A percentile compares a stretch with the other conserved stretches of the same genome.
phyloP scores from a whole-genome alignment of 2,888 invertebrate species.

The Aleiodes testaceus region DNA sequence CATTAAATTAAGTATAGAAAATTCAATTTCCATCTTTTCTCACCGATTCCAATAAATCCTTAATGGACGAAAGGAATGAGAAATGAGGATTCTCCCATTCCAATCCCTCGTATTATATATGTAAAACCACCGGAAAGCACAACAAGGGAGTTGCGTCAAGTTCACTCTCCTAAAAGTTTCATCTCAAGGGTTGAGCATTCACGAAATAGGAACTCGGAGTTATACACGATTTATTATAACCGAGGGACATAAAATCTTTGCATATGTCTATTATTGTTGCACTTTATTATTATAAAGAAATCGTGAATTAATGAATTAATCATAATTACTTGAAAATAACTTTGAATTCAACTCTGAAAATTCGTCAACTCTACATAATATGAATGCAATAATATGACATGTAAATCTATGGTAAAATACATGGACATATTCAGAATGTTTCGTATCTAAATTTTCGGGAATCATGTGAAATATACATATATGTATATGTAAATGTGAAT shows the following conservation, averaged over 20 bases:
- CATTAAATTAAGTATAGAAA: too few relatives aligned
- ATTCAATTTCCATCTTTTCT: too few relatives aligned
- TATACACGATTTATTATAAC: conserved; percentile 49
- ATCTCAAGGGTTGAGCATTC: conserved; percentile 47
- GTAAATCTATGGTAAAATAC: conserved; percentile 23
- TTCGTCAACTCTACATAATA: conserved; percentile 10
- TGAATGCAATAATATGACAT: conserved; percentile 16
- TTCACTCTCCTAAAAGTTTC: conserved; percentile 53
- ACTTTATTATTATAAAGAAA: too few relatives aligned
- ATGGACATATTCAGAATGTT: neutral
- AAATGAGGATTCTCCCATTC: too few relatives aligned
- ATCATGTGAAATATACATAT: conserved; percentile 36
- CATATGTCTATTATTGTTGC: too few relatives aligned
- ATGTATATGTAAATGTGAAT: conserved; percentile 47
- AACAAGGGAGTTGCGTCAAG: conserved; percentile 50
- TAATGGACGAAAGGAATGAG: too few relatives aligned
- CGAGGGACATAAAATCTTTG: too few relatives aligned
- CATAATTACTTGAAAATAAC: conserved; percentile 19
- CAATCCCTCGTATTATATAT: conserved; percentile 41
- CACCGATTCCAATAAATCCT: too few relatives aligned
- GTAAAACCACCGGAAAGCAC: conserved; percentile 50
- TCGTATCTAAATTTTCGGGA: too few relatives aligned
- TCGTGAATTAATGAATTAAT: conserved; percentile 37
- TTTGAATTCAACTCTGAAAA: conserved; percentile 34
- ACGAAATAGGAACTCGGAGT: conserved; percentile 30